Evolutionary conservation across 23 tunicate genomes (phyloP).

Genomic region (Aplidium turbinatum): DNA sequence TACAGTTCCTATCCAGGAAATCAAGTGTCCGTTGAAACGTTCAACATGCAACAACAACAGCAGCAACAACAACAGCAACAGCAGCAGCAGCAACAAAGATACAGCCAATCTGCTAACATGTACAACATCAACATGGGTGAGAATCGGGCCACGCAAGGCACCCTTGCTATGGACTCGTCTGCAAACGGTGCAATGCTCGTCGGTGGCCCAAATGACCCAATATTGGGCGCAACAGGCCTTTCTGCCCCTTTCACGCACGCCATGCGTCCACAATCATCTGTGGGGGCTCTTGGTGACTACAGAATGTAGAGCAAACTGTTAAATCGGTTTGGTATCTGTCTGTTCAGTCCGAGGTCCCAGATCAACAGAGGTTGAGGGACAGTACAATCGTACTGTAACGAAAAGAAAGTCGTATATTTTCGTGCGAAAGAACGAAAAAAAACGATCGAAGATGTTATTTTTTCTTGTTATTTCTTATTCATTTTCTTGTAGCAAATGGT

Average conservation of each 20-base stretch:
- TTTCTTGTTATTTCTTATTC: no score
- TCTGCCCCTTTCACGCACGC: conserved; percentile 31
- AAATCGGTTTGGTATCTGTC: no score
- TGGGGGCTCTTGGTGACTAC: conserved; percentile 42
- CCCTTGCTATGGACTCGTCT: conserved; percentile 12
- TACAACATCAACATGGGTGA: neutral
- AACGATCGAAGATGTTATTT: no score
- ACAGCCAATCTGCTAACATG: conserved; percentile 24
- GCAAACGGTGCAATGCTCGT: conserved; percentile 15
- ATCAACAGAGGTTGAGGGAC: no score
- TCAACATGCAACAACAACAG: conserved; percentile 18
- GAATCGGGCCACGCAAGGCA: neutral
- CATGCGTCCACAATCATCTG: conserved; percentile 44
- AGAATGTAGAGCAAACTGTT: conserved; percentile 41
- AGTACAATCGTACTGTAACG: no score
- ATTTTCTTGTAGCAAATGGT: no score
- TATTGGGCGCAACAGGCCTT: neutral
- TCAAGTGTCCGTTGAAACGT: neutral
- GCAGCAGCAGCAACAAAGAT: conserved; percentile 20
- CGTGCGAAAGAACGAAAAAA: no score
- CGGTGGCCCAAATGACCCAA: neutral
- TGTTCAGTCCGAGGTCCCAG: no score
- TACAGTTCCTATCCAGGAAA: neutral
- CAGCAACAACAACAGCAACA: conserved; percentile 12
- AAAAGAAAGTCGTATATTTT: no score